A percentile compares a stretch with the other conserved stretches of the same genome.
These are phyloP conservation scores for Clarias macrocephalus DNA, from an alignment of 2,113 vertebrate species.

Conservation along the genomic window DNA sequence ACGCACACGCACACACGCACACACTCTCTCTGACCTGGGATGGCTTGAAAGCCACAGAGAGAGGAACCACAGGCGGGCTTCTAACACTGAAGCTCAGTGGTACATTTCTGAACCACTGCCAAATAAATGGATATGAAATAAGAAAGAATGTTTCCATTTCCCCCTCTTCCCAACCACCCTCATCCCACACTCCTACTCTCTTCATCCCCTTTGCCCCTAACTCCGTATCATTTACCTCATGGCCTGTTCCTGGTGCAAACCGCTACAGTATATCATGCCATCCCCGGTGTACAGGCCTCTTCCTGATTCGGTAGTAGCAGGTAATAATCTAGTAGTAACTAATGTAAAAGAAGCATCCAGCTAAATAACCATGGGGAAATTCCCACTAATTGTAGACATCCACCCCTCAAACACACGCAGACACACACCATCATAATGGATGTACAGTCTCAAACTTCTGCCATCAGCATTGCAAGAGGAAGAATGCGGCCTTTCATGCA, in stretches of 20 bases:
- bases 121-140: constrained; percentile 48
- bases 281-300: background rate
- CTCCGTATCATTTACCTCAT: background rate
- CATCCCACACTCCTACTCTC: background rate
- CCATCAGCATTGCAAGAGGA: background rate
- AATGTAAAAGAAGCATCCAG: constrained; percentile 8
- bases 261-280: background rate
- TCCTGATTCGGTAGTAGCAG: background rate
- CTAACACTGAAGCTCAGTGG: constrained; percentile 38
- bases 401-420: constrained; percentile 26
- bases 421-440: constrained; percentile 7
- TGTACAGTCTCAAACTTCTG: constrained; percentile 3
- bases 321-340: background rate
- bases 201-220: background rate
- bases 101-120: constrained; percentile 40
- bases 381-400: constrained; percentile 3
- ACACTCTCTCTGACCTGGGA: constrained; percentile 31
- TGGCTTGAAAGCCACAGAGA: constrained; percentile 51
- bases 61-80: constrained; percentile 43
- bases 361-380: constrained; percentile 11
- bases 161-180: background rate
- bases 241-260: background rate
- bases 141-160: constrained; percentile 43
- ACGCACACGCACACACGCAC: background rate
- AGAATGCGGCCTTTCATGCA: constrained; percentile 3